These are phyloP conservation scores for Drosophila mimica DNA, from an alignment of 2,888 invertebrate genomes.

Conservation along the genomic window DNA sequence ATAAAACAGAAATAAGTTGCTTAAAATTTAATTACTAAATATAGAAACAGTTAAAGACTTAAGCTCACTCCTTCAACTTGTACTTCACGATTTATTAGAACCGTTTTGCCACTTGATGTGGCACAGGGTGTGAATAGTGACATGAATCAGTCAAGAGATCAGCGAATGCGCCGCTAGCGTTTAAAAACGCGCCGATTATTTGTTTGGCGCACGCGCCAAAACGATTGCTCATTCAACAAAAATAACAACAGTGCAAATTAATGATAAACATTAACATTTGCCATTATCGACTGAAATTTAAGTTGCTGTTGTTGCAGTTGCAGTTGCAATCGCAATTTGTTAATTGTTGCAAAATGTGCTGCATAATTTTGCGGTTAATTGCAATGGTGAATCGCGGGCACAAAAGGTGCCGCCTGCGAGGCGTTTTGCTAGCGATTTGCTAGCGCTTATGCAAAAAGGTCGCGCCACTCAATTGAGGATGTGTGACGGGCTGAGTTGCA, in stretches of 20 bases:
- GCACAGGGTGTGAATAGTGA: conserved; percentile 28
- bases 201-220: conserved; percentile 71
- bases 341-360: conserved; percentile 74
- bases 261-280: conserved; percentile 72
- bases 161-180: conserved; percentile 37
- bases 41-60: neutral
- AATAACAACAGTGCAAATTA: conserved; percentile 50
- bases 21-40: neutral
- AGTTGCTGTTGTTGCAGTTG: conserved; percentile 35
- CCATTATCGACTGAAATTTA: conserved; percentile 51
- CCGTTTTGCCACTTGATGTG: neutral
- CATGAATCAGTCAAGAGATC: conserved; percentile 69
- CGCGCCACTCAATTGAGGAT: conserved; percentile 71
- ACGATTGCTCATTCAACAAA: conserved; percentile 69
- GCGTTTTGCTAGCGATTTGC: conserved; percentile 55
- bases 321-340: conserved; percentile 59
- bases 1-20: neutral
- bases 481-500: conserved; percentile 54
- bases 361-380: conserved; percentile 76
- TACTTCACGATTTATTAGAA: neutral
- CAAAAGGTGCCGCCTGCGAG: conserved; percentile 69
- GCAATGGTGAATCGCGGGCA: conserved; percentile 59
- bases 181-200: conserved; percentile 64
- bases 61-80: neutral
- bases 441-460: conserved; percentile 67